Percentiles rank a stretch among this genome's conserved stretches.
These are phyloP conservation scores for Drosophila serrata DNA, from an alignment of 1,140 invertebrate species.

Conservation along the genomic window DNA sequence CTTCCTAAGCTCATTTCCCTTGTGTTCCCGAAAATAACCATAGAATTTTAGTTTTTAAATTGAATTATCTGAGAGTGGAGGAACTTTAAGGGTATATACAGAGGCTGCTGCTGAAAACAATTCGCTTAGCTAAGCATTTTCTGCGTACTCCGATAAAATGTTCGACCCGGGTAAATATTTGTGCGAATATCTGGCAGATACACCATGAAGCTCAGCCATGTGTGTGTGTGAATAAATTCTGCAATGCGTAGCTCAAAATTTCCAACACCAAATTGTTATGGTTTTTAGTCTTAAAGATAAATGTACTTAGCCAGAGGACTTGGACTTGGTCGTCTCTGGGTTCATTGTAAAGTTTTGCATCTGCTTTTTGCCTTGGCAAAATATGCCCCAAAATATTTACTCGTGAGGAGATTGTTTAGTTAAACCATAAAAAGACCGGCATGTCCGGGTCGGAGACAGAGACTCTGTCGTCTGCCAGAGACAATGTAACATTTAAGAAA, in stretches of 20 bases:
- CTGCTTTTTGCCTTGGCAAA: conserved; percentile 40
- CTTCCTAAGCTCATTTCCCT: not conserved
- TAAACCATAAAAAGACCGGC: conserved; percentile 79
- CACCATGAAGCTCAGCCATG: conserved; percentile 45
- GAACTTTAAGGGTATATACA: conserved; percentile 2
- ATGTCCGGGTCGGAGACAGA: conserved; percentile 26
- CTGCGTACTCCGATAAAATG: conserved; percentile 61
- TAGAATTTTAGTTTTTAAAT: conserved; percentile 18
- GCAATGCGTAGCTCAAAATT: conserved; percentile 78
- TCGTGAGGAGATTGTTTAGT: conserved; percentile 77
- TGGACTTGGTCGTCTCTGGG: conserved; percentile 2
- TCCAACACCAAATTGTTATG: conserved; percentile 78
- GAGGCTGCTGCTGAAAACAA: conserved; percentile 8
- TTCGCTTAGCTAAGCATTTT: conserved; percentile 58
- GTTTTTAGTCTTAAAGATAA: conserved; percentile 64
- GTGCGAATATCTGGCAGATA: conserved; percentile 66
- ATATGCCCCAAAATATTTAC: conserved; percentile 82
- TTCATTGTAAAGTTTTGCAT: conserved; percentile 31
- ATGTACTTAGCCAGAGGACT: conserved; percentile 45
- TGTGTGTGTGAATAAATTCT: conserved; percentile 52
- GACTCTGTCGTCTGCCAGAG: conserved; percentile 42
- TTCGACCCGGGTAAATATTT: conserved; percentile 68
- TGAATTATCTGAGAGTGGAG: conserved; percentile 16
- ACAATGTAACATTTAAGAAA: conserved; percentile 81
- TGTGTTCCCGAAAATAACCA: not conserved